These are phyloP conservation scores for Notothenia coriiceps DNA, from an alignment of 2,113 vertebrate species.

Conservation along the genomic window DNA sequence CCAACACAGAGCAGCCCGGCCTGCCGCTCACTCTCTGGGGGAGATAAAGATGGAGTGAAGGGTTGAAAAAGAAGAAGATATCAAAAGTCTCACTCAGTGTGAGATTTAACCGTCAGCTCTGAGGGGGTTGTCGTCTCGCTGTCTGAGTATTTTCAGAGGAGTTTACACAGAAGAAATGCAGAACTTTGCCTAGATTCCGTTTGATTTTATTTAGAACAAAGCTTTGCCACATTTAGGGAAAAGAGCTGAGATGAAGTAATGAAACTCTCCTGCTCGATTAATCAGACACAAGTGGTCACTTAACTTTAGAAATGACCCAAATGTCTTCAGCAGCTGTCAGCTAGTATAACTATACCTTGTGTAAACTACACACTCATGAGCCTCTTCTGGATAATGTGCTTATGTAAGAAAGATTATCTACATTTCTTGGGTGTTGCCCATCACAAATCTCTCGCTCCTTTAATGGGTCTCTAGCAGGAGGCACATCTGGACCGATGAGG, in stretches of 20 bases:
- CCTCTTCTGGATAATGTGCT: slow-evolving; percentile 46
- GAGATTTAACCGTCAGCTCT: slow-evolving; percentile 51
- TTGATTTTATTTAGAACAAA: slow-evolving; percentile 9
- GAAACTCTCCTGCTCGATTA: background rate
- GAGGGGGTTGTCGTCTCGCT: slow-evolving; percentile 7
- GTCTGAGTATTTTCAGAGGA: slow-evolving; percentile 30
- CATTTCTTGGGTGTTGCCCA: slow-evolving; percentile 53
- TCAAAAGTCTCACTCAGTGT: slow-evolving; percentile 56
- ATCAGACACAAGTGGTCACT: slow-evolving; percentile 18
- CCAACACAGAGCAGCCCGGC: slow-evolving; percentile 34
- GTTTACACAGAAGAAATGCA: slow-evolving; percentile 9
- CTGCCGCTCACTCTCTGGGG: slow-evolving; percentile 46
- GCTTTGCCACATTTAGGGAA: slow-evolving; percentile 11
- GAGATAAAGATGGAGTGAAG: slow-evolving; percentile 46
- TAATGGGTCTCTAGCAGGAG: slow-evolving; percentile 27
- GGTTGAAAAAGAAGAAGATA: slow-evolving; percentile 57
- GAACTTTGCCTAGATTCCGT: background rate
- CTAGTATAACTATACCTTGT: slow-evolving; percentile 18
- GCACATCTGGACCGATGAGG: slow-evolving; percentile 58
- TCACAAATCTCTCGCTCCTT: slow-evolving; percentile 46
- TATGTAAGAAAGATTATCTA: slow-evolving; percentile 60
- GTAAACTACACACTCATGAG: slow-evolving; percentile 52
- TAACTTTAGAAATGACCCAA: slow-evolving; percentile 16
- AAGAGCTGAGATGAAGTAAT: background rate
- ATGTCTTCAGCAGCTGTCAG: slow-evolving; percentile 37